Evolutionary conservation across 2,797 vertebrate species (phyloP).

Genomic region (Onychomys arenicola): DNA sequence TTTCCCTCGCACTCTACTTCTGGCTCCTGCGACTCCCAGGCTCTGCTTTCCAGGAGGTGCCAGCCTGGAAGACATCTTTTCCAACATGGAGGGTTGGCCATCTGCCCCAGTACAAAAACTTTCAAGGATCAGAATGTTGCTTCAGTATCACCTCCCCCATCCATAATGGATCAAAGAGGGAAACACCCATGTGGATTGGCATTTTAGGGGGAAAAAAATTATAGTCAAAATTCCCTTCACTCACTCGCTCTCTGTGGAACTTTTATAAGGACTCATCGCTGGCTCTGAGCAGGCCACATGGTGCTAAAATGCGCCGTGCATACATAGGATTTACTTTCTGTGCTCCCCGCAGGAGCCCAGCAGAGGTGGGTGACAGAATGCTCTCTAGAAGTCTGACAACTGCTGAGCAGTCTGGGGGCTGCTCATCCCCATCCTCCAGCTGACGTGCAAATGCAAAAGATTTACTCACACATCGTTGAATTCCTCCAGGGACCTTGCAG

Average conservation of each 20-base stretch:
- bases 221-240: not conserved
- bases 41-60: not conserved
- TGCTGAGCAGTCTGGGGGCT: not conserved
- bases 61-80: not conserved
- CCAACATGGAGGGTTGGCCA: not conserved
- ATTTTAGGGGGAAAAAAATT: conserved; percentile 15
- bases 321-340: not conserved
- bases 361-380: not conserved
- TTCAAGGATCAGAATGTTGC: not conserved
- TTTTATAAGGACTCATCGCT: not conserved
- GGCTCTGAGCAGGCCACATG: not conserved
- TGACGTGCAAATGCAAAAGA: conserved; percentile 66
- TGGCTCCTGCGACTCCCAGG: not conserved
- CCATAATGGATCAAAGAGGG: not conserved
- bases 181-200: not conserved
- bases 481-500: conserved; percentile 94
- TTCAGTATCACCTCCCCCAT: not conserved
- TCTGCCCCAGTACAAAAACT: not conserved
- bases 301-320: not conserved
- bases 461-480: conserved; percentile 98
- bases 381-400: not conserved
- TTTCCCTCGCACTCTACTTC: not conserved
- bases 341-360: not conserved
- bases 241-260: not conserved
- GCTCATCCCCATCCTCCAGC: not conserved